Conservation (phyloP, 2,888 invertebrate species). For the Pocota personata region DNA sequence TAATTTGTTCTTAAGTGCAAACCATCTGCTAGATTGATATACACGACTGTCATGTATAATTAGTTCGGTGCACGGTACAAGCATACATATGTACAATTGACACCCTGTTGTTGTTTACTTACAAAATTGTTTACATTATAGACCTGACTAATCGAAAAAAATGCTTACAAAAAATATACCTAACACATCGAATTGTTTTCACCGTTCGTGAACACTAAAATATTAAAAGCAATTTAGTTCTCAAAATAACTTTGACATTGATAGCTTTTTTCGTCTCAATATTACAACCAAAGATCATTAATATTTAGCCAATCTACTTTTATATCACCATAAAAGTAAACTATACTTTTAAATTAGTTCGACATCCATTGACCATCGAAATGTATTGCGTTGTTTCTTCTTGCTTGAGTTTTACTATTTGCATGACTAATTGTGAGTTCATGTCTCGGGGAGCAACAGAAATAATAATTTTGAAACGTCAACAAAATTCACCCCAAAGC, state of each 20-base stretch:
- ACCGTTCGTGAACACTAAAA: neutral
- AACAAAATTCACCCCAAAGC: constrained; percentile 4
- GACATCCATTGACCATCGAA: neutral
- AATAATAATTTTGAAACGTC: neutral
- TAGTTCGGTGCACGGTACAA: neutral
- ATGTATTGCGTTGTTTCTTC: neutral
- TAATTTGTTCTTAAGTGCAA: neutral
- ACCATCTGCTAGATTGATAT: neutral
- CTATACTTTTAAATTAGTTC: neutral
- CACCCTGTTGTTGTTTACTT: neutral
- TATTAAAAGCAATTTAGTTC: neutral
- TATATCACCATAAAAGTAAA: constrained; percentile 9
- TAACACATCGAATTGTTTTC: neutral
- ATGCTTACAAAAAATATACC: neutral
- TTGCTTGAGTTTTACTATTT: neutral
- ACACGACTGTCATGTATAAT: neutral
- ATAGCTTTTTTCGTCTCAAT: neutral
- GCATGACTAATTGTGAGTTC: constrained; percentile 44
- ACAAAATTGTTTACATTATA: neutral
- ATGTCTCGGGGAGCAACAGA: constrained; percentile 3
- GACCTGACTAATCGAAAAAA: neutral
- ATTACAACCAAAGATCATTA: neutral
- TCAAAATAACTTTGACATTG: constrained; percentile 32
- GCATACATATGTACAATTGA: neutral
- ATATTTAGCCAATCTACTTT: neutral